phyloP scores from a whole-genome alignment of 2,888 invertebrate species.

The Limulus polyphemus region DNA sequence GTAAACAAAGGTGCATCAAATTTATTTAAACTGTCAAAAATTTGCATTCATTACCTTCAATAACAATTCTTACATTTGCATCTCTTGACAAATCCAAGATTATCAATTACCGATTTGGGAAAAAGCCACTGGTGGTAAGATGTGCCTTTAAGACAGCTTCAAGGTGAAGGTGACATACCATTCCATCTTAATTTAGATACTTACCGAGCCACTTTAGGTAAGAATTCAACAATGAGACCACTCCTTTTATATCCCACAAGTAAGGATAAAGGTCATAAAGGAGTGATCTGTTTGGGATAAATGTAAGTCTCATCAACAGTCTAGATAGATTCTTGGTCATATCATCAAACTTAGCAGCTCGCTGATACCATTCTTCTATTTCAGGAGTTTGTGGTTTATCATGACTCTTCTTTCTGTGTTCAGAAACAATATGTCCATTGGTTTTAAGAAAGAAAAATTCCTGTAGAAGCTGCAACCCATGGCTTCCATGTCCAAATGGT shows the following conservation, averaged over 20 bases:
- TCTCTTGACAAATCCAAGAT: too few species aligned
- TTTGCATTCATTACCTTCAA: too few species aligned
- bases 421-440: constrained; percentile 50
- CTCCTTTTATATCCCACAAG: constrained; percentile 87
- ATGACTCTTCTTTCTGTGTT: too few species aligned
- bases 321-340: constrained; percentile 55
- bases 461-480: constrained; percentile 69
- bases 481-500: constrained; percentile 89
- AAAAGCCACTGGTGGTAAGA: too few species aligned
- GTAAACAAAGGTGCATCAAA: too few species aligned
- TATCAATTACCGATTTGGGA: too few species aligned
- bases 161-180: too few species aligned
- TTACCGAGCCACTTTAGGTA: constrained; percentile 87
- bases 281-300: constrained; percentile 65
- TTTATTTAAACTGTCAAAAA: too few species aligned
- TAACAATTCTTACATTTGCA: too few species aligned
- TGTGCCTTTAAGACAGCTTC: too few species aligned
- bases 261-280: constrained; percentile 88
- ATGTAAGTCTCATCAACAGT: constrained; percentile 57
- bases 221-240: constrained; percentile 73
- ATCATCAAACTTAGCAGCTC: constrained; percentile 61
- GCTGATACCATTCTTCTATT: constrained; percentile 49
- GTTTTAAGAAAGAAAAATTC: constrained; percentile 91
- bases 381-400: too few species aligned
- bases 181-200: constrained; percentile 30